Conservation (phyloP, 2,113 vertebrate genomes). For the Pyxicephalus adspersus region DNA sequence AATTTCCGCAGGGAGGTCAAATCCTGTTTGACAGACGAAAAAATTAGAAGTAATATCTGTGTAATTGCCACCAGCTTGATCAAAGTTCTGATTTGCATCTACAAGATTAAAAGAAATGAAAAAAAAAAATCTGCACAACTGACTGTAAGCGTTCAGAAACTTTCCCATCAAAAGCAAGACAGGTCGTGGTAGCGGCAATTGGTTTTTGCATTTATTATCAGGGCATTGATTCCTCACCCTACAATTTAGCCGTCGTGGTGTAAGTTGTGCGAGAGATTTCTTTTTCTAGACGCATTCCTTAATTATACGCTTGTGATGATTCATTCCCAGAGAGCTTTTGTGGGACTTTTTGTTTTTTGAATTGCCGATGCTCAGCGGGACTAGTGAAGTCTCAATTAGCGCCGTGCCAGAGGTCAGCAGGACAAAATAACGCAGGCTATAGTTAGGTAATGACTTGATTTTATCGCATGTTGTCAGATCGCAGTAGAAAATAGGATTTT, state of each 20-base stretch:
- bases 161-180: constrained; percentile 1
- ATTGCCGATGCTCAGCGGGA: constrained; percentile 1
- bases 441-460: constrained; percentile 26
- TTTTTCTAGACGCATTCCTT: constrained; percentile 14
- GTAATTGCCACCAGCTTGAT: neutral
- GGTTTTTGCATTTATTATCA: constrained; percentile 3
- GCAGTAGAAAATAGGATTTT: constrained; percentile 24
- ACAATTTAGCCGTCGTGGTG: neutral
- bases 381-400: constrained; percentile 29
- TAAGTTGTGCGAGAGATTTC: constrained; percentile 2
- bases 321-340: constrained; percentile 10
- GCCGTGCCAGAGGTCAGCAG: neutral
- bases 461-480: constrained; percentile 1
- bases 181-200: neutral
- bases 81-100: constrained; percentile 1
- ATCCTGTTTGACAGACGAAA: neutral
- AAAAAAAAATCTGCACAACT: neutral
- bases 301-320: constrained; percentile 21
- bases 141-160: neutral
- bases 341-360: neutral
- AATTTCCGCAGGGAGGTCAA: neutral
- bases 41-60: constrained; percentile 8
- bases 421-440: neutral
- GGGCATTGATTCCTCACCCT: neutral
- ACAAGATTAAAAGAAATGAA: neutral